Conservation (phyloP, 1,140 invertebrate species). For the Leptestheria dahalacensis region DNA sequence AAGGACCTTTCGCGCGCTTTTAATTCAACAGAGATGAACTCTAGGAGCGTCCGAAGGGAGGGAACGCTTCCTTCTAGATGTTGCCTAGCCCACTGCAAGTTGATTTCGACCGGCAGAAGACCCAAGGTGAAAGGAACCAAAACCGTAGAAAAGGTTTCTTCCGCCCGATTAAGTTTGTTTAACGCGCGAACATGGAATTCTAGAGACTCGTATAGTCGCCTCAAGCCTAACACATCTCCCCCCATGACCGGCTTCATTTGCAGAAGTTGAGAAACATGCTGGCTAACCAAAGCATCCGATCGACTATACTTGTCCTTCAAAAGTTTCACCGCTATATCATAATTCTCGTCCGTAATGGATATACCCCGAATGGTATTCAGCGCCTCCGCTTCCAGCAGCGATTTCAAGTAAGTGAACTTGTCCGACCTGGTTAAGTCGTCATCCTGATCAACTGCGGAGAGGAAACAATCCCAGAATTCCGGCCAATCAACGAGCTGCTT, state of each 20-base stretch:
- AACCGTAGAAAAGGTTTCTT: neutral
- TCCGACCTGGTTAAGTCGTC: constrained; percentile 2
- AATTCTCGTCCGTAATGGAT: neutral
- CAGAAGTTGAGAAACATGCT: neutral
- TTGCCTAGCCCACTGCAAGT: neutral
- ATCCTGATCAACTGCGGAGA: constrained; percentile 1
- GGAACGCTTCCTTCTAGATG: neutral
- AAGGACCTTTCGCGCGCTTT: neutral
- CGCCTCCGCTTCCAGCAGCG: neutral
- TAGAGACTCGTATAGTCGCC: neutral
- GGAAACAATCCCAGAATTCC: constrained; percentile 2
- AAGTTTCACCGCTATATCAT: neutral
- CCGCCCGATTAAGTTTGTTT: neutral
- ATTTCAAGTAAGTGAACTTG: constrained; percentile 3
- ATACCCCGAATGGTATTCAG: neutral
- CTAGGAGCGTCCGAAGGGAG: neutral
- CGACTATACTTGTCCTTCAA: neutral
- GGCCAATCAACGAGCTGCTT: neutral
- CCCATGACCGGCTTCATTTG: neutral
- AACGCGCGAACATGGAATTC: constrained; percentile 2
- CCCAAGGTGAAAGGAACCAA: neutral
- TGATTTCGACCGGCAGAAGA: neutral
- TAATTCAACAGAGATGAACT: neutral
- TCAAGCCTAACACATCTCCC: neutral
- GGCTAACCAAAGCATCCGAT: neutral